A percentile compares a stretch with the other conserved stretches of the same genome.
phyloP scores from a whole-genome alignment of 35 echinoderm and acorn worm species.

The Chiridota heheva region DNA sequence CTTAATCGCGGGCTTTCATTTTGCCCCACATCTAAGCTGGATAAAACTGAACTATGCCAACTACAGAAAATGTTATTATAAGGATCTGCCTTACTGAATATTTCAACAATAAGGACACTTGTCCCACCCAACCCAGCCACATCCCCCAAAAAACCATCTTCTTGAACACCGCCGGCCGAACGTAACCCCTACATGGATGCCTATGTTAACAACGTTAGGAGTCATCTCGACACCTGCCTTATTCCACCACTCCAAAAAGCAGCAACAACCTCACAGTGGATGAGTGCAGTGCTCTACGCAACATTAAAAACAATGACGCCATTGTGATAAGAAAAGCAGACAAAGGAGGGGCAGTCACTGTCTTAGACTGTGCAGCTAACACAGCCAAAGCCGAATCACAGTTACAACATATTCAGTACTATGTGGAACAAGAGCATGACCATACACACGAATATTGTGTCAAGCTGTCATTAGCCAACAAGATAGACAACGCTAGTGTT shows the following conservation, averaged over 20 bases:
- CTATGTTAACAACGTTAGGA: not conserved
- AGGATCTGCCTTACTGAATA: slow-evolving; percentile 11
- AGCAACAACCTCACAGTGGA: not conserved
- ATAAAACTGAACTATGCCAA: not conserved
- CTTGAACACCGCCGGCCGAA: not conserved
- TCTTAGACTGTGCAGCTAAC: too few relatives aligned
- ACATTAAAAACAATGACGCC: not conserved
- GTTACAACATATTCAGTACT: too few relatives aligned
- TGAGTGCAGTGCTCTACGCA: not conserved
- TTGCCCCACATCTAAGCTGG: slow-evolving; percentile 13
- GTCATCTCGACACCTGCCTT: not conserved
- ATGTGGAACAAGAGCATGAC: too few relatives aligned
- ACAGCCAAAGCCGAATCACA: too few relatives aligned
- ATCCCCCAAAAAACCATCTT: not conserved
- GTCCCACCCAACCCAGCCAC: not conserved
- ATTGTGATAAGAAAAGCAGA: slow-evolving; percentile 7
- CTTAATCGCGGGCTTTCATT: not conserved
- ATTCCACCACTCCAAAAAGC: not conserved
- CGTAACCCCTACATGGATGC: not conserved
- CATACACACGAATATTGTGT: too few relatives aligned
- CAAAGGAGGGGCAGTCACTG: not conserved
- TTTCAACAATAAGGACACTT: not conserved
- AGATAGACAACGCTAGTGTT: too few relatives aligned
- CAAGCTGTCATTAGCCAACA: too few relatives aligned
- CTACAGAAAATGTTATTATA: not conserved